Conservation (phyloP, 2,888 invertebrate species). For the Drosophila pegasa region DNA sequence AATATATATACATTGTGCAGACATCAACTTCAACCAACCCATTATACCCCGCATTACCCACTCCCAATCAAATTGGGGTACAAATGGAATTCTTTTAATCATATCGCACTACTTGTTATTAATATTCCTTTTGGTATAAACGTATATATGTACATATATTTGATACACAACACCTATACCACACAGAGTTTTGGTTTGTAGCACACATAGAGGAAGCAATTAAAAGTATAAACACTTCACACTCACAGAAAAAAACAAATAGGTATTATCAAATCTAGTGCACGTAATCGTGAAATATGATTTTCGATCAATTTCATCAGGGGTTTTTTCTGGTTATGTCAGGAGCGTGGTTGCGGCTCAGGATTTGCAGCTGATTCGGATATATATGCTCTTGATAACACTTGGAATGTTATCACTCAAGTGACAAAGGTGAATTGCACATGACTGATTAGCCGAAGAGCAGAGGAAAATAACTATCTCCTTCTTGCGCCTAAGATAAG, state of each 20-base stretch:
- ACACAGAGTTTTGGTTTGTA: conserved; percentile 14
- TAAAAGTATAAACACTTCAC: conserved; percentile 30
- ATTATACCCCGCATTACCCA: neutral
- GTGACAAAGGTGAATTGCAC: neutral
- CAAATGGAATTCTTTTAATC: conserved; percentile 40
- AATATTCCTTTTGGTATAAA: neutral
- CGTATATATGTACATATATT: neutral
- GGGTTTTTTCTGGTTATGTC: neutral
- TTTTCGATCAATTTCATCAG: conserved; percentile 14
- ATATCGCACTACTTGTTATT: conserved; percentile 43
- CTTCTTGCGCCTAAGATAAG: conserved; percentile 16
- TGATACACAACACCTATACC: neutral
- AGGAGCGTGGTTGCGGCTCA: neutral
- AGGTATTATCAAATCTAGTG: conserved; percentile 6
- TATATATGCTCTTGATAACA: conserved; percentile 1
- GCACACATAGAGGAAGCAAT: conserved; percentile 31
- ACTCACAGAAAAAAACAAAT: neutral
- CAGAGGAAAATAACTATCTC: conserved; percentile 1
- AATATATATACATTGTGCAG: neutral
- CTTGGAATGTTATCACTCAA: neutral
- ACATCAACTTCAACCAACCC: neutral
- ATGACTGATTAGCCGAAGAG: conserved; percentile 1
- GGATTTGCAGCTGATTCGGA: neutral
- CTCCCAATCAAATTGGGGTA: neutral
- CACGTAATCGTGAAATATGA: conserved; percentile 30